Percentiles rank a stretch among this genome's conserved stretches.
Evolutionary conservation across 2,113 vertebrate genomes (phyloP).

Genomic region (Myocastor coypus): DNA sequence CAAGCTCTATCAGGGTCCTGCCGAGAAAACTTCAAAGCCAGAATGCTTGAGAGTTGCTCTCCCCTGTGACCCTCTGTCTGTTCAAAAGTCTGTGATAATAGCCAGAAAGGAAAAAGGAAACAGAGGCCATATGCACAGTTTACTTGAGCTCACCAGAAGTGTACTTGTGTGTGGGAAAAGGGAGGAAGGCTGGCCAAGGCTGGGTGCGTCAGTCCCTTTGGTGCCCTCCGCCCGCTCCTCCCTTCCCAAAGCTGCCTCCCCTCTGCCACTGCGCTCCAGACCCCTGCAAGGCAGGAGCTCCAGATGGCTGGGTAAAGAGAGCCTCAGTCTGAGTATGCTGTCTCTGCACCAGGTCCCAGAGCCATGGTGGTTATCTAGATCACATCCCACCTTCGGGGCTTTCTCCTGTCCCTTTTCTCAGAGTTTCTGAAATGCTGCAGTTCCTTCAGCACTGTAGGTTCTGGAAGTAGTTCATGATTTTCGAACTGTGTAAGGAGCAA

Average conservation of each 20-base stretch:
- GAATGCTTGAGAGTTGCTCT: neutral
- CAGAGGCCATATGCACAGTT: neutral
- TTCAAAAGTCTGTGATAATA: conserved; percentile 5
- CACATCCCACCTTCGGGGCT: neutral
- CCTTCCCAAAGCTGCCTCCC: conserved; percentile 45
- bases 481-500: neutral
- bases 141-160: conserved; percentile 66
- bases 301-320: neutral
- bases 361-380: fast-evolving
- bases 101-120: conserved; percentile 5
- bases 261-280: neutral
- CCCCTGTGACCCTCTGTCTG: neutral
- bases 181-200: conserved; percentile 54
- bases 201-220: conserved; percentile 52
- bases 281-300: conserved; percentile 35
- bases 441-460: neutral
- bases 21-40: neutral
- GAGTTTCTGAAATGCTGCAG: neutral
- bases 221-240: conserved; percentile 54
- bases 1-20: neutral
- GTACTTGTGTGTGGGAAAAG: conserved; percentile 18
- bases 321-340: neutral
- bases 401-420: neutral
- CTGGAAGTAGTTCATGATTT: neutral
- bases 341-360: neutral